phyloP scores from a whole-genome alignment of 2,797 vertebrate species.

The Anisognathus igniventris region DNA sequence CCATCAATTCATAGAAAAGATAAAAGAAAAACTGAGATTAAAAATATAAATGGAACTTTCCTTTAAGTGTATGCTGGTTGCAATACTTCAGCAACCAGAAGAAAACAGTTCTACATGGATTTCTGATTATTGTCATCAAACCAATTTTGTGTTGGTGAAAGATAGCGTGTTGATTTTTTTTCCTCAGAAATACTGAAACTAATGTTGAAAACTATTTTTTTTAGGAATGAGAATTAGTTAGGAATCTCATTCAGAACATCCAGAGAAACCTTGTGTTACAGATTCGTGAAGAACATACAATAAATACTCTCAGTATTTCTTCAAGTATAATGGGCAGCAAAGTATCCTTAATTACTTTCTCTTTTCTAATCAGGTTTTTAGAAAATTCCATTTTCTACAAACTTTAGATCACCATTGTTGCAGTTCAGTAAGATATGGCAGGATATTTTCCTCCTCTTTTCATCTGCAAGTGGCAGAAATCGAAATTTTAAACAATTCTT shows the following conservation, averaged over 20 bases:
- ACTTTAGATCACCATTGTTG: neutral
- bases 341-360: neutral
- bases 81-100: neutral
- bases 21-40: neutral
- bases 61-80: neutral
- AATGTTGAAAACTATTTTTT: neutral
- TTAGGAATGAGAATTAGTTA: neutral
- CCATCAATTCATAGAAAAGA: neutral
- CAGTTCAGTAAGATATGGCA: neutral
- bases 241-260: neutral
- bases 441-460: neutral
- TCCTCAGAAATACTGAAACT: neutral
- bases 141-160: neutral
- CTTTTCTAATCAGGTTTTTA: neutral
- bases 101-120: neutral
- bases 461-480: neutral
- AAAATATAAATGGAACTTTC: neutral
- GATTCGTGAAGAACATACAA: neutral
- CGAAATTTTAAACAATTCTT: neutral
- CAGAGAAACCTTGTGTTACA: neutral
- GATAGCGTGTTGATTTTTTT: neutral
- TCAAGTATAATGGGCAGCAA: neutral
- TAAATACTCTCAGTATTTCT: neutral
- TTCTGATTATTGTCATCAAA: neutral
- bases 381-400: neutral